Conservation (phyloP, 2,113 vertebrate genomes). For the Dicentrarchus labrax region DNA sequence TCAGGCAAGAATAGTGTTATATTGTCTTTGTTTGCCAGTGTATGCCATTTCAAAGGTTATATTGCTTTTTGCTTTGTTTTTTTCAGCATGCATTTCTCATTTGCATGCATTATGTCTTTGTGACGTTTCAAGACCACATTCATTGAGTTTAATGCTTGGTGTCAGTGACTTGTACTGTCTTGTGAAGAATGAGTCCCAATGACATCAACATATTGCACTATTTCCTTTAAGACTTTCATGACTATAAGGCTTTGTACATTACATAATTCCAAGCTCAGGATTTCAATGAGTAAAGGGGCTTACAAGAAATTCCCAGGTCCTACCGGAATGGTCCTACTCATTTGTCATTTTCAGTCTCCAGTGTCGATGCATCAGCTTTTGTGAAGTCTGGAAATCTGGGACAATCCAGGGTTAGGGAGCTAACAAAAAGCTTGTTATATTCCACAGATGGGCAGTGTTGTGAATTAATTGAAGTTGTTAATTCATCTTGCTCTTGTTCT, state of each 20-base stretch:
- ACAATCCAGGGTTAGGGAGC: conserved; percentile 49
- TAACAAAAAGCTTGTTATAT: conserved; percentile 45
- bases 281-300: conserved; percentile 36
- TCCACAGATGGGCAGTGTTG: conserved; percentile 44
- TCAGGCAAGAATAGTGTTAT: not conserved
- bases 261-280: conserved; percentile 39
- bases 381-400: conserved; percentile 55
- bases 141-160: conserved; percentile 1
- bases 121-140: not conserved
- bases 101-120: not conserved
- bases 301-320: conserved; percentile 30
- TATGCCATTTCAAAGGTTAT: not conserved
- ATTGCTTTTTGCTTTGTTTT: not conserved
- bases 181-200: not conserved
- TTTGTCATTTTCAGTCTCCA: conserved; percentile 53
- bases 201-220: conserved; percentile 7
- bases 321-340: conserved; percentile 26
- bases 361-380: conserved; percentile 44
- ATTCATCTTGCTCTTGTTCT: conserved; percentile 34
- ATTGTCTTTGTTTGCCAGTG: not conserved
- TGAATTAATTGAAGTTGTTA: conserved; percentile 40
- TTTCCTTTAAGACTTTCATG: conserved; percentile 20
- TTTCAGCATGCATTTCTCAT: not conserved
- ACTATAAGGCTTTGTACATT: conserved; percentile 31
- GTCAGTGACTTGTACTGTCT: not conserved